Evolutionary conservation across 2,888 invertebrate genomes (phyloP), one percentile per base, ranked within the genome.

Genomic region (Parnassius glacialis): DNA sequence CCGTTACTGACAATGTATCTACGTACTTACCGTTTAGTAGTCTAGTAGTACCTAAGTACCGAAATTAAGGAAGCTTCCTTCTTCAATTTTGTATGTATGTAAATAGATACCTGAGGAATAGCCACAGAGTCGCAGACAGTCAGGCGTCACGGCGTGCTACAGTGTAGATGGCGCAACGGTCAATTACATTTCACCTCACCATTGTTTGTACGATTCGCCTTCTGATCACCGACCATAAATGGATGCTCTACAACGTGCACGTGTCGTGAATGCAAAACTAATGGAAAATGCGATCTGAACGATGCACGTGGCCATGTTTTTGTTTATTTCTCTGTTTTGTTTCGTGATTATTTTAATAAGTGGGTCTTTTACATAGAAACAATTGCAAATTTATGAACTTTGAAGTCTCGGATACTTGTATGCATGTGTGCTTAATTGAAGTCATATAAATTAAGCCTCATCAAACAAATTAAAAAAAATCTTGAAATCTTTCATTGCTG

Each of bases 101-200:
- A 16, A 45, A 52, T 25, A 43, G 41, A 48, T 50, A 10, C 16
- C 16, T 10, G 43, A 47, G 34, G 48, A 42, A 47, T 16, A 42
- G 45, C 45, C 45, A 44, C 13, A 25, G 47, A 34, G 50, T 52
- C 43, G 16, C 43, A 57, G 58, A 58, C 62, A 50, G 58, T 20
- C 13, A 54, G 62, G 57, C 54, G 62, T 62, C 62, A 41, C 5
- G 47, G 43, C 34, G 53, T 16, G 53, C 43, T 58, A 11, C 51
- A 13, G 48, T 13, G 13, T 13, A 50, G 62, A 51, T 58, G 58
- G 53, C 53, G 48, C 45, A 55, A 62, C 45, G 54, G 41, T 58
- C 57, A 53, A 57, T 62, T 62, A 62, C 57, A 57, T 57, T 57
- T 53, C 62, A 62, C 58, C 58, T 51, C 54, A 51, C 58, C 45